Base-by-base conservation (phyloP, 2,797 vertebrate species). In the Coccyzus lansbergi region DNA sequence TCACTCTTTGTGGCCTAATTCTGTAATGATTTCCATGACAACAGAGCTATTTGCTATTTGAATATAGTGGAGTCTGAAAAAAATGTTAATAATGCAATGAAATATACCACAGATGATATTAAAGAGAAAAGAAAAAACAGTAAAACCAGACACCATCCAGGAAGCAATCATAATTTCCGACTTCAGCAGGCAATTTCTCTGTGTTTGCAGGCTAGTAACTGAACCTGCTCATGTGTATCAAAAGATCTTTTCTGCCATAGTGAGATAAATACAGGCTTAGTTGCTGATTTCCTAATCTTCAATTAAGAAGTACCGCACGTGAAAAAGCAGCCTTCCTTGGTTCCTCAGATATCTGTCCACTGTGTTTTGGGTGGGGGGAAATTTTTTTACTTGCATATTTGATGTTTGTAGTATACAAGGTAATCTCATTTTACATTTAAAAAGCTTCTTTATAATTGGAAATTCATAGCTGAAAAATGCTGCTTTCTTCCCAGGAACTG, bases 1-100 rank as follows among this genome's bases (percentile, higher is more conserved):
- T 92, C 91, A 94, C 70, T 94, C 90, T 91, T 56, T 90, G 52
- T 84, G 94, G 88, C 93, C 93, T 96, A 93, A 91, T 94, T 96
- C 74, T 84, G 80, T 86, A 95, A 86, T 77, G 74, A 96, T 96
- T 94, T 94, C 94, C 93, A 96, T 95, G 95, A 94, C 94, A 94
- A 95, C 94, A 88, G 70, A 67, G 24, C 38, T 65, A 51, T 76
- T 72, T 2, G 19, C n/a, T 72, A 76, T 91, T 82, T 94, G 67
- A 91, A 69, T 93, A 92, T 72, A 40, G 22, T 52, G 34, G 48
- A 86, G 70, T 69, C 51, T 82, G 59, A 44, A 36, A 67, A 69
- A 89, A 46, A 44, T 24, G 78, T 71, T 77, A 75, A 77, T 83
- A 94, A 87, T 36, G 40, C 8, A 19, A 83, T 80, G 51, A 91